Base-by-base conservation (phyloP, 1,140 invertebrate species). In the Drosophila jambulina region DNA sequence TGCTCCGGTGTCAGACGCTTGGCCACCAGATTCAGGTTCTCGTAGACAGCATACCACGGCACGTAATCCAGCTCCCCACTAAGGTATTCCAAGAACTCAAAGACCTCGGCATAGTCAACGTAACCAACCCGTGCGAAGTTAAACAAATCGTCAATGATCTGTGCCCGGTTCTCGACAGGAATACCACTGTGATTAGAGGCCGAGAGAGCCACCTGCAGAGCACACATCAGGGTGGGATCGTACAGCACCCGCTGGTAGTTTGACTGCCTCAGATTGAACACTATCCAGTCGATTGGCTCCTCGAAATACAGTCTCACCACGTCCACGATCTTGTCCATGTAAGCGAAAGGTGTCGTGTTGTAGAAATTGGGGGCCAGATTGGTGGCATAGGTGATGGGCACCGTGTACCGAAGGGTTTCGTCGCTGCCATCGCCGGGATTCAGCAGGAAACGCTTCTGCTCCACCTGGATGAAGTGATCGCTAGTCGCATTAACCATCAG, bases 81-180 rank as follows among this genome's bases (percentile, higher is more conserved):
- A 21, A 96, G 70, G 75, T 95, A 95, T 12, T 84, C 85, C 3
- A 93, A 80, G 7, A 95, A 80, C 32, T 94, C 59, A 3, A 96
- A 87, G 1, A 95, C 92, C 2, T 94, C 72, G 0, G 77, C 70
- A 45, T 95, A 95, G 21, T 93, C 53, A 21, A 96, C 68, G 19
- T 94, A 87, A 32, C 93, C 94, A 51, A 94, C 94, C 43, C 93
- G 92, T 0, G 95, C 95, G 48, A 97, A 93, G 74, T 95, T 95
- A 58, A 96, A 95, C 3, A 95, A 93, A 91, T 98, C 97, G 78
- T 97, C 96, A 2, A 98, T 91, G 2, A 97, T 93, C 82, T 97
- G 96, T 0, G 96, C 96, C 60, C 97, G 93, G 93, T 97, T 98
- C 6, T 96, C 92, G 0, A 94, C 78, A 49, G 96, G 94, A 65